phyloP scores from a whole-genome alignment of 2,888 invertebrate genomes.

The Cataglyphis altisquamis region DNA sequence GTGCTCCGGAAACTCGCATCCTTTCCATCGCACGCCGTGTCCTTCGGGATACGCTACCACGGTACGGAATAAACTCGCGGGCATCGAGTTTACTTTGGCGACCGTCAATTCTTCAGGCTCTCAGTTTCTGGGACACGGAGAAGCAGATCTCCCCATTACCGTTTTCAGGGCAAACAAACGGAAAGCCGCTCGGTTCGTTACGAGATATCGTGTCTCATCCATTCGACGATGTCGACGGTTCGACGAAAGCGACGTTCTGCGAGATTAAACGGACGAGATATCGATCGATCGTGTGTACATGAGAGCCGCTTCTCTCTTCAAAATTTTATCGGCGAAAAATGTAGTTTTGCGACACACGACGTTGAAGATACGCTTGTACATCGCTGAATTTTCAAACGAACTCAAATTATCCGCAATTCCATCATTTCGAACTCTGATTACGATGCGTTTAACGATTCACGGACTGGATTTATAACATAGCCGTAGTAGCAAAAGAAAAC shows the following conservation, averaged over 20 bases:
- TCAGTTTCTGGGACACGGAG: constrained; percentile 65
- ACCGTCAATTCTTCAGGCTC: constrained; percentile 62
- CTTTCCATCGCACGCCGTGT: constrained; percentile 44
- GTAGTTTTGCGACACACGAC: neutral
- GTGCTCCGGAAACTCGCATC: constrained; percentile 51
- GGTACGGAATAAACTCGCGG: constrained; percentile 51
- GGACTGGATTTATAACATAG: neutral
- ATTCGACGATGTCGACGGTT: constrained; percentile 8
- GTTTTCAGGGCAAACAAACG: constrained; percentile 70
- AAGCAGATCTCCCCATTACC: constrained; percentile 65
- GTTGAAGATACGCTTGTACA: constrained; percentile 13
- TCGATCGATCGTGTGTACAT: constrained; percentile 49
- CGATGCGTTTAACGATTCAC: constrained; percentile 21
- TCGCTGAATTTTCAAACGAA: constrained; percentile 12
- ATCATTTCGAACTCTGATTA: neutral
- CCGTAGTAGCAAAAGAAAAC: neutral
- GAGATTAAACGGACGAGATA: constrained; percentile 59
- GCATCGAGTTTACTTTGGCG: constrained; percentile 65
- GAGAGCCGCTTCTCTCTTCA: constrained; percentile 24
- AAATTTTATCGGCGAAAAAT: neutral
- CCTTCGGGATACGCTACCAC: constrained; percentile 34
- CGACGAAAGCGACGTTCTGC: constrained; percentile 51
- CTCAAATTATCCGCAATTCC: neutral
- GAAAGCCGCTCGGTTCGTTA: constrained; percentile 66
- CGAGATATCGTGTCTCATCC: constrained; percentile 42